Base-by-base conservation (phyloP, 92 coral and sea anemone species). In the Epizoanthus rinbou region DNA sequence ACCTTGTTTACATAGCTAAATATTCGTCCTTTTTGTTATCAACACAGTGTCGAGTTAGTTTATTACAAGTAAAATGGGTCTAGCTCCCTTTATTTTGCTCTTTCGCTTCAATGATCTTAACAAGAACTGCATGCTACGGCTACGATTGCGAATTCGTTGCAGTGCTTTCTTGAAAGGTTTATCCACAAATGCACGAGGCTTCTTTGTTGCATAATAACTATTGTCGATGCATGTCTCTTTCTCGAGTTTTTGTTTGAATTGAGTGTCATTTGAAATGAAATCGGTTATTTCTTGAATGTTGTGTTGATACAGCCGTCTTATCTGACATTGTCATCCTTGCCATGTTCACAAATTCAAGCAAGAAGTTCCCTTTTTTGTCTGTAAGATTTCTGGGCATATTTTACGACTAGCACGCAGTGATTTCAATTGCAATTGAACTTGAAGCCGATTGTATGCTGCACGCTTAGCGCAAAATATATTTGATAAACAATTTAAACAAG, bases 401-500 rank as follows among this genome's bases (percentile, higher is more conserved):
- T 35, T 16, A 19, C 7, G 3, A 10, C 23, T 5, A 16, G 56
- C 3, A 21, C 70, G 58, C 56, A 31, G 56, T 24, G 70, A 78
- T 62, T 37, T 35, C 69, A 45, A 13, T 41, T 31, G 69, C 52
- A 37, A 22, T 24, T 6, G 35, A 78, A 37, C 22, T 24, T 6
- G 35, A 78, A 78, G 69, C 58, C 58, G 57, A 78, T 39, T 21
- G 69, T 57, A 19, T 14, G 28, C 28, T 17, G 68, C 57, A 19
- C 24, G 56, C 68, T 59, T 19, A 76, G 72, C 16, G 47, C 57
- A 78, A 62, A 78, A 63, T 39, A 78, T 78, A 60, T 78, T 60
- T 60, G 82, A 78, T 60, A 78, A 78, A 78, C 82, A 78, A 78
- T 60, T 59, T 62, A 78, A 78, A 78, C 82, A 78, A 62, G 37